Percentiles rank a stretch among this genome's conserved stretches.
Evolutionary conservation across 2,888 invertebrate species (phyloP).

Genomic region (Drosophila picticornis): DNA sequence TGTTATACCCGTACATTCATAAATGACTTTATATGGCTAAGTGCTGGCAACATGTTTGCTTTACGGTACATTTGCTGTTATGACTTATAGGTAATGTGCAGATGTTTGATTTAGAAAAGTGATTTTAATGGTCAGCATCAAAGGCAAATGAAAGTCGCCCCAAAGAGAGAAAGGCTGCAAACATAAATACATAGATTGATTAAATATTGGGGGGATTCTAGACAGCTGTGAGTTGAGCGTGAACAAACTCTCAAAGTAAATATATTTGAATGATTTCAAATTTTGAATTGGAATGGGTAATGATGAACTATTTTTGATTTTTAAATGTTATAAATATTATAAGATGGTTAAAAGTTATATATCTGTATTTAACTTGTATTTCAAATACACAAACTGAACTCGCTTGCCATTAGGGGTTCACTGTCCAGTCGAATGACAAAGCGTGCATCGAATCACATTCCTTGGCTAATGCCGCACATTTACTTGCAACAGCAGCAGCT

Average conservation of each 20-base stretch:
- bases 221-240: constrained; percentile 5
- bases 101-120: constrained; percentile 64
- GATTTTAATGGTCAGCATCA: constrained; percentile 46
- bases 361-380: not conserved
- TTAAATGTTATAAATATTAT: not conserved
- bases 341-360: not conserved
- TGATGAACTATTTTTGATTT: not conserved
- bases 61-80: constrained; percentile 80
- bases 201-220: constrained; percentile 7
- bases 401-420: constrained; percentile 21
- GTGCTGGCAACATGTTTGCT: constrained; percentile 67
- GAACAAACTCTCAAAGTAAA: constrained; percentile 3
- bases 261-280: not conserved
- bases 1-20: constrained; percentile 7
- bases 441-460: constrained; percentile 33
- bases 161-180: constrained; percentile 33
- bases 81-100: constrained; percentile 61
- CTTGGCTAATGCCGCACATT: constrained; percentile 20
- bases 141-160: constrained; percentile 45
- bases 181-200: constrained; percentile 15
- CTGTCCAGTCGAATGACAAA: constrained; percentile 15
- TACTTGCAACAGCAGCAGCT: constrained; percentile 32
- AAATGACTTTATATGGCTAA: constrained; percentile 67
- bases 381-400: not conserved
- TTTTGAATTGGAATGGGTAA: not conserved